A percentile compares a stretch with the other conserved stretches of the same genome.
phyloP scores from a whole-genome alignment of 2,113 vertebrate species.

The Tenrec ecaudatus region DNA sequence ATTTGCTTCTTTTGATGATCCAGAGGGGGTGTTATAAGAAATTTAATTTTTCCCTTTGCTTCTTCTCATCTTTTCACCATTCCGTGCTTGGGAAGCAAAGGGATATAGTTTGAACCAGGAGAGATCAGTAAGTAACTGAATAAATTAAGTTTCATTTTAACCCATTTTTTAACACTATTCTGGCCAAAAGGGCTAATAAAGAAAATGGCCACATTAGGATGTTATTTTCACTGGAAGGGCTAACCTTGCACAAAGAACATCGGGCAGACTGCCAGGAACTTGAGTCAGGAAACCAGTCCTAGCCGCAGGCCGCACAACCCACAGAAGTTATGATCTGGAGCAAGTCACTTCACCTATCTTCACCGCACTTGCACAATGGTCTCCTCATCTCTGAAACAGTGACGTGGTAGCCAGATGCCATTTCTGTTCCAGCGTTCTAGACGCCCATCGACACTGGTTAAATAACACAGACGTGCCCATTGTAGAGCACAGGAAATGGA shows the following conservation, averaged over 20 bases:
- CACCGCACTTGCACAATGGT: conserved; percentile 26
- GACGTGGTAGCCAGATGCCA: not conserved
- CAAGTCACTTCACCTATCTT: not conserved
- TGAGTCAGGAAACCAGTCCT: conserved; percentile 24
- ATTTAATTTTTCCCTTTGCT: not conserved
- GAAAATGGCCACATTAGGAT: conserved; percentile 59
- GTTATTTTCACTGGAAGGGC: conserved; percentile 61
- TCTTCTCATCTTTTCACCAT: not conserved
- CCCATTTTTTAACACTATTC: not conserved
- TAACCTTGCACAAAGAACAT: conserved; percentile 54
- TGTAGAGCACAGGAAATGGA: conserved; percentile 71
- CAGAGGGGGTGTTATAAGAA: not conserved
- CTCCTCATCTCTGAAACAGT: conserved; percentile 1
- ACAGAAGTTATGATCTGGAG: not conserved
- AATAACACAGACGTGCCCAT: conserved; percentile 48
- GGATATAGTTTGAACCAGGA: not conserved
- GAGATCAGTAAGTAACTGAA: conserved; percentile 33
- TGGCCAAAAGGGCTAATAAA: conserved; percentile 50
- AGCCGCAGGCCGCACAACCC: conserved; percentile 7
- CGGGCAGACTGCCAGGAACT: conserved; percentile 44
- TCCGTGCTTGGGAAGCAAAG: not conserved
- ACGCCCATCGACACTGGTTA: conserved; percentile 20
- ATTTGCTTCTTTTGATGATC: not conserved
- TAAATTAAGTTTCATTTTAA: conserved; percentile 49
- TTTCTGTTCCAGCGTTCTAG: not conserved